Base-by-base conservation (phyloP, 2,888 invertebrate species). In the Zygothrica quintamaculata region DNA sequence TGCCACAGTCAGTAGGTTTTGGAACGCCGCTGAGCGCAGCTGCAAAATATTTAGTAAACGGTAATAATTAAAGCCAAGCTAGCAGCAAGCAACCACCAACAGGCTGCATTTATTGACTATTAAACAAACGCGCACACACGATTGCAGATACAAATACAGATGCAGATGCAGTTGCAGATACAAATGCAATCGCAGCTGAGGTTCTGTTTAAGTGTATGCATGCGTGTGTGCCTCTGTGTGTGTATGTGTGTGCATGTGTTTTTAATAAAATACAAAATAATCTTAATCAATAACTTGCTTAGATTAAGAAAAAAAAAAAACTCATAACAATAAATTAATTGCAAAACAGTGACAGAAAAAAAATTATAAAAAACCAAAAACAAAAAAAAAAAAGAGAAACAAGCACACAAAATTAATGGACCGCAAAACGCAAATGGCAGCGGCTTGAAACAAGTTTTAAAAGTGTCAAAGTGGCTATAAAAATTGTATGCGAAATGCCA, bases 21-120 rank as follows among this genome's bases (percentile, higher is more conserved):
- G 71, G 84, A 88, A 86, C 88, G 78, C 88, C 88, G 87, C 74
- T 78, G 78, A 76, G 87, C 80, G 84, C 87, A 88, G 89, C 84
- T 76, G 87, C 76, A 76, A 53, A 22, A 74, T 57, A 65, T 70
- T 53, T 62, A 60, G 60, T 59, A 50, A 69, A 72, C 72, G 79
- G 79, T 79, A 84, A 72, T 62, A 73, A 50, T 33, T 46, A 42
- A 57, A 37, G 18, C 18, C 18, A 22, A 50, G 16, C 18, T 12
- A 37, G 16, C 39, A 36, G 7, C 47, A 51, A 9, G 16, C 18
- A 18, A 37, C 26, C 39, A 36, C 9, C 47, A 51, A 9, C 40
- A 51, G 55, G 36, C 65, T 69, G 70, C 52, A 64, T 52, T 58
- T 58, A 40, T 46, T 8, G 13, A 42, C 37, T 34, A 34, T 39